Evolutionary conservation across 2,888 invertebrate genomes (phyloP).

Genomic region (Anoncus sp.): DNA sequence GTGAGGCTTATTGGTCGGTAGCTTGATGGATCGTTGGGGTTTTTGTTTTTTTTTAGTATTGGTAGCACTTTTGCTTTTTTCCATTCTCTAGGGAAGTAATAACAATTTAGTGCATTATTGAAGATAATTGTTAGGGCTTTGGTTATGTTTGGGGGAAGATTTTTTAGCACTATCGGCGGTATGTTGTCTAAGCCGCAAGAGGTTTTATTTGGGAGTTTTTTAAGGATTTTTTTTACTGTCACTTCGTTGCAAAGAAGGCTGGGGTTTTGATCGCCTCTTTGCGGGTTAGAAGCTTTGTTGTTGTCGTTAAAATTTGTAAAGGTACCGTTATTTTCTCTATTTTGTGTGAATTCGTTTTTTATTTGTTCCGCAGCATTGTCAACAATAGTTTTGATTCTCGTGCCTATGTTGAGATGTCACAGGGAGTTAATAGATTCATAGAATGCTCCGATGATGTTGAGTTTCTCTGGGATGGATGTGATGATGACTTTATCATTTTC

Average conservation of each 20-base stretch:
- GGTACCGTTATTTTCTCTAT: background rate
- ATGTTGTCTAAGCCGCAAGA: constrained; percentile 51
- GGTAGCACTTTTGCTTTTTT: constrained; percentile 45
- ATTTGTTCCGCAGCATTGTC: background rate
- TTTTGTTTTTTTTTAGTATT: constrained; percentile 38
- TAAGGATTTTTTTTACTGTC: background rate
- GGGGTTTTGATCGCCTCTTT: too few relatives aligned
- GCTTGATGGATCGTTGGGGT: constrained; percentile 33
- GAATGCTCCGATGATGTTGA: too few relatives aligned
- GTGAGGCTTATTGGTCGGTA: constrained; percentile 59
- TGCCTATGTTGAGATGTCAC: background rate
- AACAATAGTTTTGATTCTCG: background rate
- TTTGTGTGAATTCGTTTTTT: background rate
- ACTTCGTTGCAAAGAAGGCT: background rate
- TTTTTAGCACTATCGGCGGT: constrained; percentile 51
- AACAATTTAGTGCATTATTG: constrained; percentile 48
- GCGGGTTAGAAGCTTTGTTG: constrained; percentile 8
- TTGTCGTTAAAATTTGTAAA: constrained; percentile 23
- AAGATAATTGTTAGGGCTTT: constrained; percentile 30
- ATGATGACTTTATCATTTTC: constrained; percentile 26
- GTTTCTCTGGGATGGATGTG: constrained; percentile 9
- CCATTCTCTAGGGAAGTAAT: constrained; percentile 49
- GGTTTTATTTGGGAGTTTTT: constrained; percentile 52
- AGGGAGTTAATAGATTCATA: constrained; percentile 45
- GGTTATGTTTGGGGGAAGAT: constrained; percentile 33